These are phyloP conservation scores for Trichechus manatus DNA, from an alignment of 2,113 vertebrate species.

Conservation along the genomic window DNA sequence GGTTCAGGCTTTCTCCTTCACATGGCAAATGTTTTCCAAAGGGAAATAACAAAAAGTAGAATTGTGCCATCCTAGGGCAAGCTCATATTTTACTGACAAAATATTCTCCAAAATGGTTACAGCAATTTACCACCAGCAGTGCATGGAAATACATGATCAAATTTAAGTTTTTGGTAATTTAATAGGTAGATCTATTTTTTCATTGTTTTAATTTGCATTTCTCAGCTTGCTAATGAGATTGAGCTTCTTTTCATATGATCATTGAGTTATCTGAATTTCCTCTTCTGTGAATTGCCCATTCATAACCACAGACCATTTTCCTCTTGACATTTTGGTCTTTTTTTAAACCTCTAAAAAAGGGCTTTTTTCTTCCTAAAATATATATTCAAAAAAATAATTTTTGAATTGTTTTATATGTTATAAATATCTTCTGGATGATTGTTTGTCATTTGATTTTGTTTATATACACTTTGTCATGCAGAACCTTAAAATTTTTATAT, in stretches of 20 bases:
- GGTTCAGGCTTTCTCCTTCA: neutral
- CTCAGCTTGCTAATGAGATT: neutral
- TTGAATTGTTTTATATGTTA: neutral
- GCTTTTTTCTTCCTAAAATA: neutral
- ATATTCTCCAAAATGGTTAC: neutral
- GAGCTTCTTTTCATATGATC: neutral
- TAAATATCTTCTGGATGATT: neutral
- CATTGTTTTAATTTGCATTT: neutral
- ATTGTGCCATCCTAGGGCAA: accelerated
- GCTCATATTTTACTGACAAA: neutral
- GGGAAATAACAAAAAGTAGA: neutral
- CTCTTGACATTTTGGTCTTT: neutral
- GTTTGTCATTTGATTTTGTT: neutral
- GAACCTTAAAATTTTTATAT: neutral
- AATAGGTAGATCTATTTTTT: neutral
- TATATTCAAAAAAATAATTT: neutral
- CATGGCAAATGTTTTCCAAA: neutral
- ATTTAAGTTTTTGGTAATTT: neutral
- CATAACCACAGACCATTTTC: neutral
- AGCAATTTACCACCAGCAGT: neutral
- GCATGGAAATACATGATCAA: too few species aligned
- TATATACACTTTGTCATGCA: neutral
- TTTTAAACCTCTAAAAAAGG: neutral
- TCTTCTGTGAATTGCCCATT: neutral
- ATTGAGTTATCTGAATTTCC: neutral